Percentiles rank a stretch among this genome's conserved stretches.
These are phyloP conservation scores for Phenacoccus solenopsis DNA, from an alignment of 1,140 invertebrate species.

Conservation along the genomic window DNA sequence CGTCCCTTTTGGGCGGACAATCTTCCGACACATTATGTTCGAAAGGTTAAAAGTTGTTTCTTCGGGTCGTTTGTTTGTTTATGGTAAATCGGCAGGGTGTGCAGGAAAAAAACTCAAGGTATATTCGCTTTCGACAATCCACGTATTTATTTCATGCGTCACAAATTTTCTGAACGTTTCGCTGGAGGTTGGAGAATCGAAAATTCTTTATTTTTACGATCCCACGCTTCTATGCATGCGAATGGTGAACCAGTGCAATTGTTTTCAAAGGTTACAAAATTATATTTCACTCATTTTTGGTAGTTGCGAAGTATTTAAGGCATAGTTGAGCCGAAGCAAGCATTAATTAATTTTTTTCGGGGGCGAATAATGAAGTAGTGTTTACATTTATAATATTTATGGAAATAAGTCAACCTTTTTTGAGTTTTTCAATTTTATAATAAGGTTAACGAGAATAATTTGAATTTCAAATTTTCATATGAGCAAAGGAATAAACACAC, in stretches of 20 bases:
- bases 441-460: not conserved
- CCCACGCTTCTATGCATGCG: not conserved
- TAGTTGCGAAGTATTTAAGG: not conserved
- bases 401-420: not conserved
- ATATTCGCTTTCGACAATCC: not conserved
- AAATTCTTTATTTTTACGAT: too few relatives aligned
- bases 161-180: not conserved
- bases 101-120: not conserved
- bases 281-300: too few relatives aligned
- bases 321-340: not conserved
- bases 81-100: not conserved
- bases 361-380: not conserved
- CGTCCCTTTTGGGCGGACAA: slow-evolving; percentile 9
- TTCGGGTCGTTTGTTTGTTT: slow-evolving; percentile 14
- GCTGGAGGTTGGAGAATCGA: too few relatives aligned
- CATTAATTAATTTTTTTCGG: not conserved
- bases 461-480: not conserved
- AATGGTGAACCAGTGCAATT: too few relatives aligned
- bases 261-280: too few relatives aligned
- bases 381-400: not conserved
- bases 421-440: not conserved
- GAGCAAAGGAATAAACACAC: not conserved
- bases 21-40: slow-evolving; percentile 1
- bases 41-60: slow-evolving; percentile 13
- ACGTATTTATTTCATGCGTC: not conserved